These are phyloP conservation scores for Patiria pectinifera DNA, from an alignment of 53 echinoderm and acorn worm species.

Conservation along the genomic window DNA sequence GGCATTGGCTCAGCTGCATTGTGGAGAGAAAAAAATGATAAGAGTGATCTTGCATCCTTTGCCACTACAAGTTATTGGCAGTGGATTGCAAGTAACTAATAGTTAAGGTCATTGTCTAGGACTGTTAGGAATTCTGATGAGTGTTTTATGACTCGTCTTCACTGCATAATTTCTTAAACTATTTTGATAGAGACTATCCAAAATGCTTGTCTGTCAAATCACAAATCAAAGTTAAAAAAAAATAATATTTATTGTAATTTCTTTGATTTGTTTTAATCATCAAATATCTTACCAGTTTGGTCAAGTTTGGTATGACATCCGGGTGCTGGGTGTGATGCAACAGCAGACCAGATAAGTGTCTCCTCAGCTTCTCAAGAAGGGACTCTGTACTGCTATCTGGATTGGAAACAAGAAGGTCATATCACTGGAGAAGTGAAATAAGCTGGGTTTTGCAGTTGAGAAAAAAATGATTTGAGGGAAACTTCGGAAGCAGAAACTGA, in stretches of 20 bases:
- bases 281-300: slow-evolving; percentile 64
- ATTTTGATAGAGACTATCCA: not conserved
- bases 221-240: too few relatives aligned
- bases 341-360: slow-evolving; percentile 71
- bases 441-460: not conserved
- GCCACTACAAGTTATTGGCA: not conserved
- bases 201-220: not conserved
- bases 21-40: not conserved
- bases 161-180: not conserved
- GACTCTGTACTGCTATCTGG: slow-evolving; percentile 21
- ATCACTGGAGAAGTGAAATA: not conserved
- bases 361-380: slow-evolving; percentile 63
- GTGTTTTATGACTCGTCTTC: not conserved
- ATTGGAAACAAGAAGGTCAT: not conserved
- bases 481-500: not conserved
- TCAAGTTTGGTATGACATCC: slow-evolving; percentile 69
- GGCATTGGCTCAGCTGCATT: slow-evolving; percentile 42
- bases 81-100: not conserved
- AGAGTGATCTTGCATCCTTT: not conserved
- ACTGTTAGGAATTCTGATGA: not conserved
- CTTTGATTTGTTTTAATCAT: not conserved
- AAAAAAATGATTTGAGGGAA: not conserved
- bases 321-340: slow-evolving; percentile 71
- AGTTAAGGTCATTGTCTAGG: not conserved
- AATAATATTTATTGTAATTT: not conserved